Conservation (phyloP, 2,113 vertebrate genomes). For the Fregetta grallaria region DNA sequence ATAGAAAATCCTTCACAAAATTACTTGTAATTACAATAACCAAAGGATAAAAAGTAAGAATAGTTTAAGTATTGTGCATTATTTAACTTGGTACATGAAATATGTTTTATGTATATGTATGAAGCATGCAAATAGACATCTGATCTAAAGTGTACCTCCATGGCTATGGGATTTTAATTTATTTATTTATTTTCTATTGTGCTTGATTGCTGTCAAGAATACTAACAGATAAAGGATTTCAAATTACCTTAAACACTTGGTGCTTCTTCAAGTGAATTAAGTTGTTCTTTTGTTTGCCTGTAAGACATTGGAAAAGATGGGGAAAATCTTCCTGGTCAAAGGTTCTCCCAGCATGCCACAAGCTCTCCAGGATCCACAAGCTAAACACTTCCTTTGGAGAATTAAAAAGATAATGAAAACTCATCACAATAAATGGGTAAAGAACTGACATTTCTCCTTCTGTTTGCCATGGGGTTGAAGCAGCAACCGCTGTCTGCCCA, state of each 20-base stretch:
- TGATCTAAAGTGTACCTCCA: constrained; percentile 64
- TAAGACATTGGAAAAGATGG: not conserved
- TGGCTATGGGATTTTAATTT: constrained; percentile 34
- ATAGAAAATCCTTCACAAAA: constrained; percentile 87
- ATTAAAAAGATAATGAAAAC: not conserved
- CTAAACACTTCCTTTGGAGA: not conserved
- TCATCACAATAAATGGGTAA: not conserved
- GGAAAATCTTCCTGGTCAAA: not conserved
- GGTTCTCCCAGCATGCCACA: not conserved
- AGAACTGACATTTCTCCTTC: not conserved
- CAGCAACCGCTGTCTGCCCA: not conserved
- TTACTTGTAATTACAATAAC: constrained; percentile 90
- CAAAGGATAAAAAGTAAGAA: constrained; percentile 85
- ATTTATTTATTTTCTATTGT: constrained; percentile 57
- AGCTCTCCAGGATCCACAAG: not conserved
- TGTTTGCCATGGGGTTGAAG: not conserved
- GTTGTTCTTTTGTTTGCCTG: not conserved
- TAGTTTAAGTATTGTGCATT: constrained; percentile 79
- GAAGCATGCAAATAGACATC: constrained; percentile 70
- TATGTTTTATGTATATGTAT: constrained; percentile 76
- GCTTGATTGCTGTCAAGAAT: constrained; percentile 49
- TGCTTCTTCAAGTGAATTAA: not conserved
- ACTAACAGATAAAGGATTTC: constrained; percentile 38
- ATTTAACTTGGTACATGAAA: constrained; percentile 76
- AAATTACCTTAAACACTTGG: constrained; percentile 25